These are phyloP conservation scores for Philopotamus ludificatus DNA, from an alignment of 1,140 invertebrate species.

Conservation along the genomic window DNA sequence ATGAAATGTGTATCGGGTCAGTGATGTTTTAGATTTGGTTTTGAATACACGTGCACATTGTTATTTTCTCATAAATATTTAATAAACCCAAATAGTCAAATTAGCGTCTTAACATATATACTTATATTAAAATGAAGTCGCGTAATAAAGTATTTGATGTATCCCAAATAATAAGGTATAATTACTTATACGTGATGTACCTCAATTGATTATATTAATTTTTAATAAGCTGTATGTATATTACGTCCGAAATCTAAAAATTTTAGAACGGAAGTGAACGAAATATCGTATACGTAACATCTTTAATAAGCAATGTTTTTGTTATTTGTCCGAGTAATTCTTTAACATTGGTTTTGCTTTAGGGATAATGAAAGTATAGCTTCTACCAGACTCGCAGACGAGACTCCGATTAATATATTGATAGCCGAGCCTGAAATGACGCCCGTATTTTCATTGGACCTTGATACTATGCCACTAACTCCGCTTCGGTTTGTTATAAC, in stretches of 20 bases:
- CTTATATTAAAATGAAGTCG: neutral
- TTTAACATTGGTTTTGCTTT: no score
- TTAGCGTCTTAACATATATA: no score
- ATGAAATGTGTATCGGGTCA: neutral
- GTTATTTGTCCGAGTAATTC: no score
- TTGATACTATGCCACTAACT: slow-evolving; percentile 20
- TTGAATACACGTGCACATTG: neutral
- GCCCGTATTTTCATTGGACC: slow-evolving; percentile 9
- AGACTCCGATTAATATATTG: slow-evolving; percentile 45
- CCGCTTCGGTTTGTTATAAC: slow-evolving; percentile 7
- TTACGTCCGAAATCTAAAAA: no score
- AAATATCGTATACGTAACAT: no score
- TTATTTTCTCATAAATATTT: no score
- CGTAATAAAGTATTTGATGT: neutral
- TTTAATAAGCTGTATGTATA: no score
- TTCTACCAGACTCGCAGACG: slow-evolving; percentile 52
- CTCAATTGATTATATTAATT: no score
- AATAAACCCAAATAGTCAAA: no score
- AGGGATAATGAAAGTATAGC: slow-evolving; percentile 56
- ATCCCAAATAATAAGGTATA: neutral
- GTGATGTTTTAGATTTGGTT: neutral
- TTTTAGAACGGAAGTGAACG: no score
- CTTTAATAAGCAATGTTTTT: no score
- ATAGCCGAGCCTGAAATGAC: slow-evolving; percentile 37
- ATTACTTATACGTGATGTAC: no score